A percentile compares a stretch with the other conserved stretches of the same genome.
Conservation (phyloP, 2,888 invertebrate genomes). For the Salpingus planirostris region DNA sequence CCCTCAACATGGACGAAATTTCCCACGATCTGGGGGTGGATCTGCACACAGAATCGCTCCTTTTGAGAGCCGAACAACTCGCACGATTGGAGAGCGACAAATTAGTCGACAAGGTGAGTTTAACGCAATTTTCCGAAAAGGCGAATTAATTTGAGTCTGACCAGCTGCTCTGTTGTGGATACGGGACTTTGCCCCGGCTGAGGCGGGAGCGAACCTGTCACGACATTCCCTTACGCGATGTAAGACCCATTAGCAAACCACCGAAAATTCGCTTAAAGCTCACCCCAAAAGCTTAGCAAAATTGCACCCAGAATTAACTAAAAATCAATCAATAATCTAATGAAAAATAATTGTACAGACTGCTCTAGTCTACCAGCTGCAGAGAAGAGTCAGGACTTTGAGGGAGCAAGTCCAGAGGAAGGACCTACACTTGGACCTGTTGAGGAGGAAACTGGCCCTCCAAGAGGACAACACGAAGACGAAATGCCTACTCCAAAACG, state of each 20-base stretch:
- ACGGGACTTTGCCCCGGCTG: slow-evolving; percentile 63
- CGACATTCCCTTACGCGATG: slow-evolving; percentile 73
- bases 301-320: too few species aligned
- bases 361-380: slow-evolving; percentile 81
- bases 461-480: slow-evolving; percentile 67
- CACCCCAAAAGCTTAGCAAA: slow-evolving; percentile 1
- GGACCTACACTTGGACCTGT: slow-evolving; percentile 82
- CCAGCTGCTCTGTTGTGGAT: slow-evolving; percentile 64
- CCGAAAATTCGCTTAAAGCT: neutral
- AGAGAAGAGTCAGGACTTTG: slow-evolving; percentile 74
- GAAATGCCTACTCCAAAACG: slow-evolving; percentile 54
- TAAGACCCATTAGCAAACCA: slow-evolving; percentile 42
- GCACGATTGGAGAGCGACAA: slow-evolving; percentile 73
- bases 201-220: slow-evolving; percentile 72
- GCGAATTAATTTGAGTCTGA: slow-evolving; percentile 32
- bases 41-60: slow-evolving; percentile 72
- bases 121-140: slow-evolving; percentile 1
- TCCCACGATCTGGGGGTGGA: slow-evolving; percentile 73
- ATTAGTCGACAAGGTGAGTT: slow-evolving; percentile 66
- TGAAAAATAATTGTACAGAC: slow-evolving; percentile 59
- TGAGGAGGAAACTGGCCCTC: slow-evolving; percentile 76
- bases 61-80: slow-evolving; percentile 78
- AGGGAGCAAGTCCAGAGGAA: slow-evolving; percentile 86
- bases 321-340: too few species aligned
- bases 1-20: slow-evolving; percentile 78